A percentile compares a stretch with the other conserved stretches of the same genome.
Evolutionary conservation across 2,888 invertebrate genomes (phyloP).

Genomic region (Sarcophaga rosellei): DNA sequence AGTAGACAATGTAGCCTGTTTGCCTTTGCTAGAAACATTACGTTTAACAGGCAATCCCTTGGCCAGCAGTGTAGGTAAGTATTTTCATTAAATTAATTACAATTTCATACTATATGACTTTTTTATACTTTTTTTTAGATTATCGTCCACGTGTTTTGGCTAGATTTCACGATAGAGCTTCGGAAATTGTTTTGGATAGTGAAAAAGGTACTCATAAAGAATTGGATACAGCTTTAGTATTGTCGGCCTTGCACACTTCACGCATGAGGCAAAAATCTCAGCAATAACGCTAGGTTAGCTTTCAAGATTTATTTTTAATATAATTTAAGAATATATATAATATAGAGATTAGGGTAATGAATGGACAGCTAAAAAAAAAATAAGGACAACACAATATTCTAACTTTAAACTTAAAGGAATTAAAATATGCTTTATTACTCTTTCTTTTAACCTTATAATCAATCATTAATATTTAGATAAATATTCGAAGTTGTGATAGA

Average conservation of each 20-base stretch:
- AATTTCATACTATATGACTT: background rate
- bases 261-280: slow-evolving; percentile 72
- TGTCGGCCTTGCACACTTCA: slow-evolving; percentile 89
- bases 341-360: background rate
- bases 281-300: slow-evolving; percentile 49
- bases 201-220: slow-evolving; percentile 93
- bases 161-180: slow-evolving; percentile 91
- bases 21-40: slow-evolving; percentile 94
- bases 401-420: too few relatives aligned
- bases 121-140: slow-evolving; percentile 83
- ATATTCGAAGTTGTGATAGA: too few relatives aligned
- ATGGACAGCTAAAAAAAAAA: slow-evolving; percentile 37
- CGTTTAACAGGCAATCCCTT: slow-evolving; percentile 94
- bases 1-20: slow-evolving; percentile 88
- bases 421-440: too few relatives aligned
- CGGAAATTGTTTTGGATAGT: slow-evolving; percentile 93
- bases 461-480: too few relatives aligned
- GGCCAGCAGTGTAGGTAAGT: slow-evolving; percentile 83
- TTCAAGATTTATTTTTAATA: background rate
- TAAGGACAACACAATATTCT: too few relatives aligned
- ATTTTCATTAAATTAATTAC: slow-evolving; percentile 77
- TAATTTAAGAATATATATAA: slow-evolving; percentile 2
- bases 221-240: slow-evolving; percentile 93
- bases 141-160: slow-evolving; percentile 95
- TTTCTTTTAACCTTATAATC: too few relatives aligned